Conservation (phyloP, 2,113 vertebrate species). For the Cairina moschata region DNA sequence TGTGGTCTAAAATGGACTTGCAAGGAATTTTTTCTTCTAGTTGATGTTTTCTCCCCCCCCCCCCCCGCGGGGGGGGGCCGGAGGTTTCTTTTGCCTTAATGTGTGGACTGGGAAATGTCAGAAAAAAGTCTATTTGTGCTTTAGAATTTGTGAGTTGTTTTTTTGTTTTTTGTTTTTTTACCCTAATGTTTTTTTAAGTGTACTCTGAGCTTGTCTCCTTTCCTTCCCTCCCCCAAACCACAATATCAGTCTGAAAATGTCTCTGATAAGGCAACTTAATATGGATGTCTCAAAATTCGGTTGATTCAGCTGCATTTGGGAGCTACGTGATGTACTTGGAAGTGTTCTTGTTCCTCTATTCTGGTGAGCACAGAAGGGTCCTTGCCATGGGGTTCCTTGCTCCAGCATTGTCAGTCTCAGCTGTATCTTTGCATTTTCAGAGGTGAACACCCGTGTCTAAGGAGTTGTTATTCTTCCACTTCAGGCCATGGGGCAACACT, state of each 20-base stretch:
- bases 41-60: too few species aligned
- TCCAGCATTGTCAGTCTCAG: fast-evolving
- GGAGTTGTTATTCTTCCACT: background rate
- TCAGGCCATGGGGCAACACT: background rate
- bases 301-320: background rate
- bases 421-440: background rate
- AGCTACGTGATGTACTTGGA: background rate
- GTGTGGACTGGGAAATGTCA: background rate
- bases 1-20: background rate
- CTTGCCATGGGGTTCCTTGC: background rate
- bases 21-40: background rate
- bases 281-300: background rate
- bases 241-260: background rate
- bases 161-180: background rate
- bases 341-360: background rate
- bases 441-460: background rate
- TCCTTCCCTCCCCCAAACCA: background rate
- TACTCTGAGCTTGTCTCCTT: background rate
- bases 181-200: background rate
- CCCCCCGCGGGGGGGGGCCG: too few species aligned
- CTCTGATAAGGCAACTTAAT: background rate
- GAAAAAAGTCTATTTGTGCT: background rate
- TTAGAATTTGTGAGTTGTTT: background rate
- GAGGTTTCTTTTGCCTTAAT: background rate
- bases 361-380: background rate